Percentiles rank a stretch among this genome's conserved stretches.
Evolutionary conservation across 1,140 invertebrate species (phyloP).

Genomic region (Lithobius niger): DNA sequence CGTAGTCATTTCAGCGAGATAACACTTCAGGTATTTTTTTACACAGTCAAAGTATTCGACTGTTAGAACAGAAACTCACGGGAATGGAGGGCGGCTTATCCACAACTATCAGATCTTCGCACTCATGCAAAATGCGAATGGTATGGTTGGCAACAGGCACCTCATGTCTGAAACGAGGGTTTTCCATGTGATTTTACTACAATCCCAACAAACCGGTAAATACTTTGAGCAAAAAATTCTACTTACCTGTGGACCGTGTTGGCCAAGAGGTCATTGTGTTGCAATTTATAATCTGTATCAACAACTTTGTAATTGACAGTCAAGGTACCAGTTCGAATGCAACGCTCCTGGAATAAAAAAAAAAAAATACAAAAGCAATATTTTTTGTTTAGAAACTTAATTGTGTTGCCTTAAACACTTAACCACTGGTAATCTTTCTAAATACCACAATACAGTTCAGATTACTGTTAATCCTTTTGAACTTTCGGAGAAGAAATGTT

Average conservation of each 20-base stretch:
- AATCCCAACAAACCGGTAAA: conserved; percentile 5
- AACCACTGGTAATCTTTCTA: no score
- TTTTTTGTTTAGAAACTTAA: no score
- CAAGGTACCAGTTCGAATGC: conserved; percentile 75
- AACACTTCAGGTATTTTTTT: background rate
- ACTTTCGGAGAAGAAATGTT: no score
- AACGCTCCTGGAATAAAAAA: conserved; percentile 51
- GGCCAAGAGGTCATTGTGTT: conserved; percentile 85
- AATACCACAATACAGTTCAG: no score
- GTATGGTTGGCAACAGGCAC: conserved; percentile 85
- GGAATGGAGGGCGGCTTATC: conserved; percentile 99
- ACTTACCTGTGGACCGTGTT: conserved; percentile 89
- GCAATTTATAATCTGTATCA: conserved; percentile 73
- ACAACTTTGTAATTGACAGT: conserved; percentile 92
- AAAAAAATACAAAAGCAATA: conserved; percentile 13
- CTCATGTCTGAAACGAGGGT: conserved; percentile 71
- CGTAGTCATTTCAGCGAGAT: no score
- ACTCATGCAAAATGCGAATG: conserved; percentile 91
- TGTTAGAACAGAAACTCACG: conserved; percentile 35
- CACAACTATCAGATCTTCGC: conserved; percentile 95
- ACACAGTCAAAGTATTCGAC: background rate
- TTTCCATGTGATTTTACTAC: conserved; percentile 7
- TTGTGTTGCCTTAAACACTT: no score
- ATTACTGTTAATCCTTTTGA: no score
- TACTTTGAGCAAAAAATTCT: conserved; percentile 13